Percentiles rank a stretch among this genome's conserved stretches.
Evolutionary conservation across 23 tunicate genomes (phyloP).

Genomic region (Clavelina lepadiformis): DNA sequence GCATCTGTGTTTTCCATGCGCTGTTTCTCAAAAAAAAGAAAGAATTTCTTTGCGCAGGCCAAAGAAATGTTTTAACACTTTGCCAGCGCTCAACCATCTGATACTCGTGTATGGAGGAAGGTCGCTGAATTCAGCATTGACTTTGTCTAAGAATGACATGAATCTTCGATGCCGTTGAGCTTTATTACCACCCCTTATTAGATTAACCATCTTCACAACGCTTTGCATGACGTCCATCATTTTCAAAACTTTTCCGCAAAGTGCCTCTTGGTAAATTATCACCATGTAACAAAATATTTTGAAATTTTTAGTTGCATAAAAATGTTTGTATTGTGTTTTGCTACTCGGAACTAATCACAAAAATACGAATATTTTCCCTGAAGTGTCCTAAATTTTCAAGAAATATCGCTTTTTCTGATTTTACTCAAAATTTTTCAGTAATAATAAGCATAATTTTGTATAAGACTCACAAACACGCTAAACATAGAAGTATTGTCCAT

Average conservation of each 20-base stretch:
- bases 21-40: constrained; percentile 20
- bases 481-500: too few species aligned
- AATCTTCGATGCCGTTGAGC: constrained; percentile 13
- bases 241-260: constrained; percentile 27
- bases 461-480: too few species aligned
- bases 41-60: constrained; percentile 21
- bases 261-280: constrained; percentile 17
- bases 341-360: too few species aligned
- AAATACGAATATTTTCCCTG: too few species aligned
- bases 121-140: constrained; percentile 12
- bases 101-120: background rate
- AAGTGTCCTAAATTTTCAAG: too few species aligned
- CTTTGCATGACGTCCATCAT: constrained; percentile 18
- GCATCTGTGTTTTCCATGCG: constrained; percentile 2
- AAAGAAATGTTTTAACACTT: constrained; percentile 7
- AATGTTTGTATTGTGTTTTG: too few species aligned
- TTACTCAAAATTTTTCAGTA: too few species aligned
- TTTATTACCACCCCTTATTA: constrained; percentile 19
- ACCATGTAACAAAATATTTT: too few species aligned
- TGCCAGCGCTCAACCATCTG: constrained; percentile 19
- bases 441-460: too few species aligned
- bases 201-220: constrained; percentile 9
- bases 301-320: too few species aligned
- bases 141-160: background rate
- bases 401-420: too few species aligned